These are phyloP conservation scores for Mesopsocus fuscifrons DNA, from an alignment of 2,888 invertebrate genomes.

Conservation along the genomic window DNA sequence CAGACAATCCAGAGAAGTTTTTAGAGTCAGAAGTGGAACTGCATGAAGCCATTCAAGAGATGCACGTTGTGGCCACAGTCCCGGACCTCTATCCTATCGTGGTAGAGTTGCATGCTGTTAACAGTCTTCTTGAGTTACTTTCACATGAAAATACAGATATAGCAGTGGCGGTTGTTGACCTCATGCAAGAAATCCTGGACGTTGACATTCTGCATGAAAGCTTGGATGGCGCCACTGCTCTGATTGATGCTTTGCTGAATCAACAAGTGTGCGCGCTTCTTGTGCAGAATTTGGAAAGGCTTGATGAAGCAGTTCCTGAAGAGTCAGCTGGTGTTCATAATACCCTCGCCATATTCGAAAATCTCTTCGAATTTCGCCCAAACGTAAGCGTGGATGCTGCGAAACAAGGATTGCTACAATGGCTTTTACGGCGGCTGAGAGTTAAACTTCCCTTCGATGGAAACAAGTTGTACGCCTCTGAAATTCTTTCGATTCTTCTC, in stretches of 20 bases:
- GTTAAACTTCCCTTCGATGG: conserved; percentile 81
- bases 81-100: conserved; percentile 87
- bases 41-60: conserved; percentile 69
- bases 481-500: conserved; percentile 84
- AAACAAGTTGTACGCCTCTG: conserved; percentile 89
- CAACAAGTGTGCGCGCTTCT: conserved; percentile 79
- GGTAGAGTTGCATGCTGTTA: conserved; percentile 74
- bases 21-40: conserved; percentile 93
- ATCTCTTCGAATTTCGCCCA: conserved; percentile 76
- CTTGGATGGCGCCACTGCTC: conserved; percentile 70
- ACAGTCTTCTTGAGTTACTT: conserved; percentile 77
- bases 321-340: conserved; percentile 95
- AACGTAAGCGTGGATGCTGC: conserved; percentile 69
- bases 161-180: conserved; percentile 54
- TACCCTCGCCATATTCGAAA: conserved; percentile 84
- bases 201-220: conserved; percentile 90
- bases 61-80: conserved; percentile 86
- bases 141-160: conserved; percentile 95
- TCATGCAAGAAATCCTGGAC: conserved; percentile 79
- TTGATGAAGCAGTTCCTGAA: conserved; percentile 85
- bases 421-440: conserved; percentile 81
- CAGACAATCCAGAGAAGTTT: conserved; percentile 92
- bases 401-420: conserved; percentile 76
- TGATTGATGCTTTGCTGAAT: conserved; percentile 74
- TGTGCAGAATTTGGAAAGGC: conserved; percentile 79